A percentile compares a stretch with the other conserved stretches of the same genome.
Conservation (phyloP, 2,888 invertebrate genomes). For the Agrypnus murinus region DNA sequence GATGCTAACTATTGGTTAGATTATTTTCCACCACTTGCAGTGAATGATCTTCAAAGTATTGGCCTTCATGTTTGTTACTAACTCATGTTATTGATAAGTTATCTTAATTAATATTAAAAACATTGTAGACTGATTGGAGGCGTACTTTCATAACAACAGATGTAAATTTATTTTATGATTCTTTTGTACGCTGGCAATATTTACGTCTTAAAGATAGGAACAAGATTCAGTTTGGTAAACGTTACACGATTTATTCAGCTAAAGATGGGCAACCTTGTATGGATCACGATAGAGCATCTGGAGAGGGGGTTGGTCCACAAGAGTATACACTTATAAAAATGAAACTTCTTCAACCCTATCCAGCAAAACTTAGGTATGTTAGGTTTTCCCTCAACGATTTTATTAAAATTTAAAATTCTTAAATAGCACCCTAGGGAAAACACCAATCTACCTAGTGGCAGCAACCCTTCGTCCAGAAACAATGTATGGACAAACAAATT, state of each 20-base stretch:
- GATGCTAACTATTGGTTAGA: constrained; percentile 95
- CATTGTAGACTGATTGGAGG: constrained; percentile 93
- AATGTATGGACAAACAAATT: constrained; percentile 99
- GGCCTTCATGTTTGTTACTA: constrained; percentile 90
- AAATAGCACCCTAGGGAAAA: constrained; percentile 72
- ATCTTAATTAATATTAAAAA: too few species aligned
- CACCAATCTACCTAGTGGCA: constrained; percentile 89
- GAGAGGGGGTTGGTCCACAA: constrained; percentile 98
- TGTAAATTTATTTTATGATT: constrained; percentile 97
- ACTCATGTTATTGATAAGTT: too few species aligned
- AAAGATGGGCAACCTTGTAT: constrained; percentile 99
- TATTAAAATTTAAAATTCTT: not conserved
- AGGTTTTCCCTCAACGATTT: constrained; percentile 28
- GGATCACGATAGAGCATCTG: constrained; percentile 97
- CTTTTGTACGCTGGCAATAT: constrained; percentile 98
- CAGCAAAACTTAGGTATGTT: constrained; percentile 79
- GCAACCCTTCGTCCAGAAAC: constrained; percentile 99
- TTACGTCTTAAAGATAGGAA: constrained; percentile 87
- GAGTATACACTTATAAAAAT: constrained; percentile 98
- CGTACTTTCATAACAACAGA: constrained; percentile 99
- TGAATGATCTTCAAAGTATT: constrained; percentile 89
- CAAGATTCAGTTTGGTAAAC: constrained; percentile 97
- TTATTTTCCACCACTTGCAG: constrained; percentile 95
- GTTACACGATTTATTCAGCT: constrained; percentile 97
- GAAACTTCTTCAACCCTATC: constrained; percentile 84